Evolutionary conservation across 2,888 invertebrate genomes (phyloP).

Genomic region (Morpho helenor): DNA sequence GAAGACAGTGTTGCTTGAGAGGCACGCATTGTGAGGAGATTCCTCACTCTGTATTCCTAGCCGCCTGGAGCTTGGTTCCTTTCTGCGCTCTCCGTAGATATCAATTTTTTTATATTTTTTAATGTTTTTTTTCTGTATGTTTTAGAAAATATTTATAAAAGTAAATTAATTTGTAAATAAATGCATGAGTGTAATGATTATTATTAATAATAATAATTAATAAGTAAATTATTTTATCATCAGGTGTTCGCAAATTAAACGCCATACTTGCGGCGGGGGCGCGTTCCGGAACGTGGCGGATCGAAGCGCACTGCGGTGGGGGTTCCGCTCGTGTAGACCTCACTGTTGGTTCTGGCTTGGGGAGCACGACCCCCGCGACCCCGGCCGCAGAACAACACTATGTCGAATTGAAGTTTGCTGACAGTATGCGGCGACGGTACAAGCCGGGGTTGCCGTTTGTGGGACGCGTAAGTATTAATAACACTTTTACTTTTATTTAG

Average conservation of each 20-base stretch:
- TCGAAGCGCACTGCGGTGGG: slow-evolving; percentile 76
- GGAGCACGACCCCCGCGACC: slow-evolving; percentile 71
- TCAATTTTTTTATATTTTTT: too few species aligned
- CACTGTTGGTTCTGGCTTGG: slow-evolving; percentile 66
- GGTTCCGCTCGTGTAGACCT: slow-evolving; percentile 77
- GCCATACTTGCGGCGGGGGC: slow-evolving; percentile 78
- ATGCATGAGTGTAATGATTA: too few species aligned
- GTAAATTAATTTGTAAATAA: too few species aligned
- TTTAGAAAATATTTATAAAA: too few species aligned
- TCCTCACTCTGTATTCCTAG: too few species aligned
- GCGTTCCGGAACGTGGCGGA: slow-evolving; percentile 77
- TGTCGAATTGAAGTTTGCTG: slow-evolving; percentile 82
- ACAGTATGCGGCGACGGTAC: slow-evolving; percentile 81
- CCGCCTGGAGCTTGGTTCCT: too few species aligned
- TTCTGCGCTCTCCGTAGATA: too few species aligned
- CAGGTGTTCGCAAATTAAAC: slow-evolving; percentile 80
- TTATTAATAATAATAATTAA: too few species aligned
- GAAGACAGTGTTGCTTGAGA: too few species aligned
- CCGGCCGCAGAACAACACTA: slow-evolving; percentile 84
- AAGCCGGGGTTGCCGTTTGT: slow-evolving; percentile 83
- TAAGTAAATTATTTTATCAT: slow-evolving; percentile 17
- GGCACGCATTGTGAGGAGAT: too few species aligned
- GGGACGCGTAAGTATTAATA: slow-evolving; percentile 75
- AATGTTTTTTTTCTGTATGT: too few species aligned
- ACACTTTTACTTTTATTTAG: too few species aligned